Base-by-base conservation (phyloP, 2,888 invertebrate genomes). In the Camptogramma bilineatum region DNA sequence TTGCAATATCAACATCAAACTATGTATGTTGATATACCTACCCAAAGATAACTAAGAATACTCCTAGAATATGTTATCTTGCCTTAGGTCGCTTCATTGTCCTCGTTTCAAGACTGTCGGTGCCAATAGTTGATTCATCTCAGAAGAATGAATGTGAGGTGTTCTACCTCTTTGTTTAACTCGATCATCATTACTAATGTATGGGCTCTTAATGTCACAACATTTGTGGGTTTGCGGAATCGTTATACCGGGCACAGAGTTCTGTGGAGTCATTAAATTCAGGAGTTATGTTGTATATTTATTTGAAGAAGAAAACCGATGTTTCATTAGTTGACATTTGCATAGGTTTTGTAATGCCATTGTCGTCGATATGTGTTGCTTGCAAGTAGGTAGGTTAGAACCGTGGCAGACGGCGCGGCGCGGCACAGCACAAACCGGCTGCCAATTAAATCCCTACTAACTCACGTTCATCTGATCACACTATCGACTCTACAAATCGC, bases 11-110 rank as follows among this genome's bases (percentile, higher is more conserved):
- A 72, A 77, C 68, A 71, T 71, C 67, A 76, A 81, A 81, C 75
- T 81, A 75, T 79, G 80, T 81, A 75, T 79, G 80, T 76, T 83
- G 78, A 78, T 81, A 80, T 76, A 77, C 75, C 75, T 78, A 73
- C 75, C 74, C 77, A 73, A 70, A 82, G 82, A 84, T 81, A 83
- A 79, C 78, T 80, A 73, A 72, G 77, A 83, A 79, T 81, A 79
- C 79, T 83, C 81, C 81, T 84, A 84, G 83, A 84, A 81, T 79
- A 72, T 78, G 84, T 90, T 91, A 91, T 90, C 90, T 82, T 80
- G 82, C 73, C 73, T 85, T 83, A 83, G 87, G 86, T 88, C 85
- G 86, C 85, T 86, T 88, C 87, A 80, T 81, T 81, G 90, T 79
- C 86, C 90, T 79, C 85, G 72, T 84, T 88, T 83, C 72, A 72